A percentile compares a stretch with the other conserved stretches of the same genome.
These are phyloP conservation scores for Iselma pallidipennis DNA, from an alignment of 2,888 invertebrate genomes.

Conservation along the genomic window DNA sequence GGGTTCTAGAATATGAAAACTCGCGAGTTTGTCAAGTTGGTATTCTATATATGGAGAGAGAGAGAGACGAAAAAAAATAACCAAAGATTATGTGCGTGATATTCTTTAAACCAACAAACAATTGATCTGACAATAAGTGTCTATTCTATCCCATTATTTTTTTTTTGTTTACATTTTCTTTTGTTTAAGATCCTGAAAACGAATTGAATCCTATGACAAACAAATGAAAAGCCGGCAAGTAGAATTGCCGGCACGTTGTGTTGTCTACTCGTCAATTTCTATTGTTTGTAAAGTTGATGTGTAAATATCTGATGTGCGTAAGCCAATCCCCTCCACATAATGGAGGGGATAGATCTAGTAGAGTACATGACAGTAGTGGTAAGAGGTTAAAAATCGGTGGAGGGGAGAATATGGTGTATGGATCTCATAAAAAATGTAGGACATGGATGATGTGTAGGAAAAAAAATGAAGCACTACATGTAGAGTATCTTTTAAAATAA, in stretches of 20 bases:
- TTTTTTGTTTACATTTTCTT: background rate
- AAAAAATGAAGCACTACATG: no score
- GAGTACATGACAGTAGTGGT: no score
- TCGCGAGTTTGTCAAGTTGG: conserved; percentile 23
- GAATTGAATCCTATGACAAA: background rate
- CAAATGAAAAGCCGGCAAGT: background rate
- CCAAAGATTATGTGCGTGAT: no score
- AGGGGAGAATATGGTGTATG: no score
- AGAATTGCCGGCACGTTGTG: background rate
- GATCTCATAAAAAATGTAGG: conserved; percentile 22
- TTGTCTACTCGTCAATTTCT: background rate
- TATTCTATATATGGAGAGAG: no score
- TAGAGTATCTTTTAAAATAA: conserved; percentile 20
- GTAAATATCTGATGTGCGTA: no score
- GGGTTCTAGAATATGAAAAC: conserved; percentile 16
- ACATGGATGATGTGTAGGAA: conserved; percentile 21
- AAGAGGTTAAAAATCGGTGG: no score
- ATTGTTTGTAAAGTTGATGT: background rate
- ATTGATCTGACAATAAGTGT: conserved; percentile 25
- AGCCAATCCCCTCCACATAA: no score
- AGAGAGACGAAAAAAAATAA: no score
- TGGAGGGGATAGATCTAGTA: no score
- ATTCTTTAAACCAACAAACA: conserved; percentile 33
- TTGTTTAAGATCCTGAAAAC: background rate
- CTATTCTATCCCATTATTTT: no score